Evolutionary conservation across 2,888 invertebrate species (phyloP).

Genomic region (Notocelia uddmanniana): DNA sequence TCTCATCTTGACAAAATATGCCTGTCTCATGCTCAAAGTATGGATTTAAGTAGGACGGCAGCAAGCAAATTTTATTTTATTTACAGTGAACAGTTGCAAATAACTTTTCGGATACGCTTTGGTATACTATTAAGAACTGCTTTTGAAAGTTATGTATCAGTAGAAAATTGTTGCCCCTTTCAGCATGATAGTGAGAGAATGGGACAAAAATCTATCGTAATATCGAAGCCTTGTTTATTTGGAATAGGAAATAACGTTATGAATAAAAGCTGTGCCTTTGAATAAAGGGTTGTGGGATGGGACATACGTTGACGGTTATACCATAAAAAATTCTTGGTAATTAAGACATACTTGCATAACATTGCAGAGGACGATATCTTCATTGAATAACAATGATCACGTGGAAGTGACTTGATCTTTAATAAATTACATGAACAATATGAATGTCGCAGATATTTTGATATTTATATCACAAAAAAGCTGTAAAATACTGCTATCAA

Average conservation of each 20-base stretch:
- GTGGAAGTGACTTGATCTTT: background rate
- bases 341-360: no score
- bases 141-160: conserved; percentile 30
- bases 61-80: conserved; percentile 21
- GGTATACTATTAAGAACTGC: conserved; percentile 28
- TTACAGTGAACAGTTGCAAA: conserved; percentile 12
- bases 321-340: background rate
- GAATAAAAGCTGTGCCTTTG: conserved; percentile 29
- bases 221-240: conserved; percentile 20
- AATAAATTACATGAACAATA: background rate
- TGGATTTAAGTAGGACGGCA: conserved; percentile 24
- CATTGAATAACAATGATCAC: background rate
- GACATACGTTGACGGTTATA: conserved; percentile 15
- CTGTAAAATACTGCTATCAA: conserved; percentile 15
- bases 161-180: conserved; percentile 14
- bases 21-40: conserved; percentile 13
- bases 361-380: conserved; percentile 1
- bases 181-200: background rate
- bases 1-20: conserved; percentile 7
- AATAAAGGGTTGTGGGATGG: conserved; percentile 28
- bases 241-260: conserved; percentile 21
- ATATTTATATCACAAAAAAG: conserved; percentile 5
- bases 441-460: background rate
- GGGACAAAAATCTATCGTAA: conserved; percentile 18
- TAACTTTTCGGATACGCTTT: conserved; percentile 19